Evolutionary conservation across 2,797 vertebrate species (phyloP).

Genomic region (Microctenopoma steveboyesi): DNA sequence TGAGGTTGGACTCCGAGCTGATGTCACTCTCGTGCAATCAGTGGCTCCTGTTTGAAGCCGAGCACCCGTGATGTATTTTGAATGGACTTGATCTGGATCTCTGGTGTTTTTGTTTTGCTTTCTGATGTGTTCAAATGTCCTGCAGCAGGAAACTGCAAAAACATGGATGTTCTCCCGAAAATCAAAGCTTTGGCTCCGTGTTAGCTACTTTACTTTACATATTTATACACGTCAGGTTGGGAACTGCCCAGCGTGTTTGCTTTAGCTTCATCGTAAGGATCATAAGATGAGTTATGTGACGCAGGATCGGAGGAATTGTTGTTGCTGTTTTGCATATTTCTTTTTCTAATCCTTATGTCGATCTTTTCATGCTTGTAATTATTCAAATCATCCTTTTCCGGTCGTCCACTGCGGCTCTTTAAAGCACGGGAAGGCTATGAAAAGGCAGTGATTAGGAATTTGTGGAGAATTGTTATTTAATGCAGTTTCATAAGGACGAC

Average conservation of each 20-base stretch:
- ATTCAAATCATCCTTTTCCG: not conserved
- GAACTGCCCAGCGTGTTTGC: not conserved
- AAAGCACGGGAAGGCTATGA: no score
- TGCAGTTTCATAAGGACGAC: no score
- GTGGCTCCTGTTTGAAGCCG: conserved; percentile 34
- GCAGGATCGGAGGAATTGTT: not conserved
- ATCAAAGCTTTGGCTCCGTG: conserved; percentile 13
- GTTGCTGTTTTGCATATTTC: not conserved
- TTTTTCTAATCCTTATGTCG: not conserved
- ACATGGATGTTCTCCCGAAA: conserved; percentile 1
- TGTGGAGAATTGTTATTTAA: no score
- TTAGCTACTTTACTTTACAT: not conserved
- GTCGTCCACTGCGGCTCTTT: not conserved
- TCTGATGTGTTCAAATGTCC: conserved; percentile 11
- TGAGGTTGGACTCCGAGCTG: conserved; percentile 20
- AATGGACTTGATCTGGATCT: conserved; percentile 3
- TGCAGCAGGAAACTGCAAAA: conserved; percentile 6
- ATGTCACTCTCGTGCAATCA: conserved; percentile 56
- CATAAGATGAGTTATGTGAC: not conserved
- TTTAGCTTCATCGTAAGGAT: not conserved
- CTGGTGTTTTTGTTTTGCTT: conserved; percentile 18
- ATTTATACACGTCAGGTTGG: not conserved
- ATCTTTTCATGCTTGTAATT: not conserved
- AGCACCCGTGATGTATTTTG: conserved; percentile 33
- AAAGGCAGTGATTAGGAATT: no score